Percentiles rank a stretch among this genome's conserved stretches.
Evolutionary conservation across 2,797 vertebrate genomes (phyloP).

Genomic region (Vespertilio murinus): DNA sequence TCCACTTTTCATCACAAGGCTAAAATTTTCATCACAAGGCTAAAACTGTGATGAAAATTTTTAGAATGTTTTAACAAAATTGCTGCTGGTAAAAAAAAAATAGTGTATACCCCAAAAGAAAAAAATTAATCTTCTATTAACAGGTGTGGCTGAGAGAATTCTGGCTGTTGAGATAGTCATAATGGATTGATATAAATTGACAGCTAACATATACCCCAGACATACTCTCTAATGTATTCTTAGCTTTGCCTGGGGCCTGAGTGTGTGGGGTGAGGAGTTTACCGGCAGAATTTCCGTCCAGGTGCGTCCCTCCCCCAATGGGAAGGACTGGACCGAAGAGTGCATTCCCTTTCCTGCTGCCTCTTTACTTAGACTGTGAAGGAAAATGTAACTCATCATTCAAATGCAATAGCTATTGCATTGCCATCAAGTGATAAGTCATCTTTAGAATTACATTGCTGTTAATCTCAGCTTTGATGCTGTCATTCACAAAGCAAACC

Average conservation of each 20-base stretch:
- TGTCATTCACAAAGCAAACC: neutral
- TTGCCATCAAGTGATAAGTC: slow-evolving; percentile 5
- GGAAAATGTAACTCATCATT: slow-evolving; percentile 12
- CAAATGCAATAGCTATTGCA: neutral
- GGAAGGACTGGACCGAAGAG: neutral
- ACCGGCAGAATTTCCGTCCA: neutral
- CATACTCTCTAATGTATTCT: neutral
- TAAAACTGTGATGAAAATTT: neutral
- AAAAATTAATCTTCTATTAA: neutral
- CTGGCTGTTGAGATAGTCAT: neutral
- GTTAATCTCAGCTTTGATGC: neutral
- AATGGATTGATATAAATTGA: neutral
- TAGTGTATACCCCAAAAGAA: no score
- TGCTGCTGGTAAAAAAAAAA: neutral
- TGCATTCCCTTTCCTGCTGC: neutral
- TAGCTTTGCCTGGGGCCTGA: neutral
- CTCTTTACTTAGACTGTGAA: neutral
- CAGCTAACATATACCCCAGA: neutral
- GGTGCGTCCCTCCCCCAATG: neutral
- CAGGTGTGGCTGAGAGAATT: neutral
- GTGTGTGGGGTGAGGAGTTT: neutral
- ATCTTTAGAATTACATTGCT: slow-evolving; percentile 11
- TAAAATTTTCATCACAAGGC: no score
- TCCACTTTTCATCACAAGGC: no score
- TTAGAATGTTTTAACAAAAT: neutral